Conservation (phyloP, 2,888 invertebrate species). For the Calliphora vomitoria region DNA sequence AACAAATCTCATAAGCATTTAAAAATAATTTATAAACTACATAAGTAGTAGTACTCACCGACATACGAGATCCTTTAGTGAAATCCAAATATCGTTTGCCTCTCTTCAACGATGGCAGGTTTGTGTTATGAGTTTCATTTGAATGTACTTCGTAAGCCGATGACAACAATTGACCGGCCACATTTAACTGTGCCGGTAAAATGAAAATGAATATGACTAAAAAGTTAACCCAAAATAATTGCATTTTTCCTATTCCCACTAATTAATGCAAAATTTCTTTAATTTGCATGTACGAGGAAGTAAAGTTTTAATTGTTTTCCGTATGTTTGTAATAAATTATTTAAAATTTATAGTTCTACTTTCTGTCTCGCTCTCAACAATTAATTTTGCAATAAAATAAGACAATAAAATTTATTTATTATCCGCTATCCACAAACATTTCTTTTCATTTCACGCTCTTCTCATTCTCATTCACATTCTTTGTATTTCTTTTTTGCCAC, state of each 20-base stretch:
- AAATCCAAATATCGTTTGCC: slow-evolving; percentile 83
- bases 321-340: slow-evolving; percentile 20
- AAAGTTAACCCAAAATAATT: slow-evolving; percentile 24
- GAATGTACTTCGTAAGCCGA: neutral
- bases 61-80: slow-evolving; percentile 82
- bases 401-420: slow-evolving; percentile 59
- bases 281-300: neutral
- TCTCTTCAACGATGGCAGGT: slow-evolving; percentile 75
- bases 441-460: slow-evolving; percentile 21
- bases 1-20: neutral
- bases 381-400: slow-evolving; percentile 49
- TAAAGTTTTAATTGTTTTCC: slow-evolving; percentile 18
- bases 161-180: slow-evolving; percentile 16
- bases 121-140: slow-evolving; percentile 25
- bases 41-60: slow-evolving; percentile 78
- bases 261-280: slow-evolving; percentile 34
- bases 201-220: neutral
- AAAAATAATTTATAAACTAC: neutral
- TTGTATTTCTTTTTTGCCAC: neutral
- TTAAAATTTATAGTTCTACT: slow-evolving; percentile 11
- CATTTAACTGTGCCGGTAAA: neutral
- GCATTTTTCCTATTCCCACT: slow-evolving; percentile 33
- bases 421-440: slow-evolving; percentile 10
- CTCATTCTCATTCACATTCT: neutral
- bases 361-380: slow-evolving; percentile 8